phyloP scores from a whole-genome alignment of 2,888 invertebrate species.

The Trimorus sp. region DNA sequence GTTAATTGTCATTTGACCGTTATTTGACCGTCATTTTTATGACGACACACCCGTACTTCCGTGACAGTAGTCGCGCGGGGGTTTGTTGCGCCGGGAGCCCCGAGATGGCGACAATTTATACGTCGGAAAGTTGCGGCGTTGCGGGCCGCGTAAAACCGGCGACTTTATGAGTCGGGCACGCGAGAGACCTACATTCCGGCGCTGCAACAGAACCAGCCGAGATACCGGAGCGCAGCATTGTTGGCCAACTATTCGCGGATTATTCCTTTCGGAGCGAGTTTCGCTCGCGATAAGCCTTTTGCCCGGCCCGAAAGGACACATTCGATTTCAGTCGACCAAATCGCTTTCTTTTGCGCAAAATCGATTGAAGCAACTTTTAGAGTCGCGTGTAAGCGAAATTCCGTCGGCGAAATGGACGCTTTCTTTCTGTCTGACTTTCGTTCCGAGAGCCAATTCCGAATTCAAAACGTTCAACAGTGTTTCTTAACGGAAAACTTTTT shows the following conservation, averaged over 20 bases:
- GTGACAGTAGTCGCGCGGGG: not conserved
- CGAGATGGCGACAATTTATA: constrained; percentile 69
- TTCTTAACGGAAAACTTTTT: too few species aligned
- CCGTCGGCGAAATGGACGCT: too few species aligned
- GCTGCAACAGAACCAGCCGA: constrained; percentile 45
- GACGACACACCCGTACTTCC: too few species aligned
- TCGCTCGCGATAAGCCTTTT: constrained; percentile 36
- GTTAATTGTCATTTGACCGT: too few species aligned
- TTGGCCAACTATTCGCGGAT: constrained; percentile 53
- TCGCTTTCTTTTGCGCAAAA: too few species aligned
- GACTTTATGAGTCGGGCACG: constrained; percentile 69
- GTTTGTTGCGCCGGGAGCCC: constrained; percentile 35
- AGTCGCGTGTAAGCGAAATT: too few species aligned
- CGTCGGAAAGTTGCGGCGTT: constrained; percentile 68
- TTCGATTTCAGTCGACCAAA: constrained; percentile 25
- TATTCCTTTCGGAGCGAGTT: constrained; percentile 44
- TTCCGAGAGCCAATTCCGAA: too few species aligned
- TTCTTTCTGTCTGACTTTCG: too few species aligned
- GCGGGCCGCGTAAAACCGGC: constrained; percentile 67
- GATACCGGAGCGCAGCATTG: constrained; percentile 50
- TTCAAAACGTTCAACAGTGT: too few species aligned
- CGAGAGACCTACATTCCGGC: constrained; percentile 68
- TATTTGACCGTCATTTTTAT: too few species aligned
- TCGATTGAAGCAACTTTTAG: too few species aligned
- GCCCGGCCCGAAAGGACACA: constrained; percentile 12